These are phyloP conservation scores for Falco concolor DNA, from an alignment of 2,797 vertebrate genomes.

Conservation along the genomic window DNA sequence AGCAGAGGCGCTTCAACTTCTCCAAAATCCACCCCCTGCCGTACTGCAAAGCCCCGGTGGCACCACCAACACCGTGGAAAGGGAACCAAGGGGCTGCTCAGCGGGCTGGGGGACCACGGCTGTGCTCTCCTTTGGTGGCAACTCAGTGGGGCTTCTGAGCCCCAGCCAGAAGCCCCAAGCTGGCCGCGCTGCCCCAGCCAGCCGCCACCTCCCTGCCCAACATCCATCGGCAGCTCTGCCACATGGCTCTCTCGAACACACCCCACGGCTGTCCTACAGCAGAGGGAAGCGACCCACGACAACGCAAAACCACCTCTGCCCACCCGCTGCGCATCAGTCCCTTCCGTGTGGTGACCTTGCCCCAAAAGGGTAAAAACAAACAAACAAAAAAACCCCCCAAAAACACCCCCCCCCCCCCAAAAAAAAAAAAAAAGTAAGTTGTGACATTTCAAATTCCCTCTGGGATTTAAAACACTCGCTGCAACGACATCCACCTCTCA, in stretches of 20 bases:
- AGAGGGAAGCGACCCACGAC: not conserved
- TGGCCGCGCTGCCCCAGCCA: not conserved
- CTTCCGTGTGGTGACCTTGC: not conserved
- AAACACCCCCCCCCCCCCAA: too few species aligned
- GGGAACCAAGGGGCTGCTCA: not conserved
- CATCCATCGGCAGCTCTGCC: not conserved
- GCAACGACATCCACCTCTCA: not conserved
- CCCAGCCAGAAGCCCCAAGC: not conserved
- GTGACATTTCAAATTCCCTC: not conserved
- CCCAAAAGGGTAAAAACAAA: not conserved
- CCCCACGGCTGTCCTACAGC: not conserved
- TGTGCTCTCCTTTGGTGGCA: not conserved
- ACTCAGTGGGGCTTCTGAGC: not conserved
- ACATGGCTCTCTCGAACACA: rapidly evolving
- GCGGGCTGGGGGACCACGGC: not conserved
- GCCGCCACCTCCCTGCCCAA: not conserved
- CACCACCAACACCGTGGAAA: not conserved
- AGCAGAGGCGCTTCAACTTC: not conserved
- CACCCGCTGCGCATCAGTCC: not conserved
- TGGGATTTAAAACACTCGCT: not conserved
- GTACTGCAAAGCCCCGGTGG: not conserved
- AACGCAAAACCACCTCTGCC: not conserved
- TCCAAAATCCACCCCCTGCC: not conserved
- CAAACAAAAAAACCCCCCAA: too few species aligned
- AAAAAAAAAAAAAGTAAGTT: not conserved